Evolutionary conservation across 2,888 invertebrate genomes (phyloP).

Genomic region (Lordiphosa fenestrarum): DNA sequence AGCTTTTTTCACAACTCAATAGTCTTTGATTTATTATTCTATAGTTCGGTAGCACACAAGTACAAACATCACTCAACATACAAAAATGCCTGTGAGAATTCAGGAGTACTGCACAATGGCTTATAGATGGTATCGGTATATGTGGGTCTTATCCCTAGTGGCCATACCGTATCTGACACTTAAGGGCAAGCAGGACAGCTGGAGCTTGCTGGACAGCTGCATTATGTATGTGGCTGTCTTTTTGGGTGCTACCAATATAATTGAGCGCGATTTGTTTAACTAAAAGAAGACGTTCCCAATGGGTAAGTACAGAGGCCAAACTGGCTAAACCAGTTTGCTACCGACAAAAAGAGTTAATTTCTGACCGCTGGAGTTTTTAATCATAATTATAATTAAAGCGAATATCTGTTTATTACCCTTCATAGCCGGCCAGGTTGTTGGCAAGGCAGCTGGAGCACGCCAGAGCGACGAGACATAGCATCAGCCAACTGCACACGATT

Average conservation of each 20-base stretch:
- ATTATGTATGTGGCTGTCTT: slow-evolving; percentile 31
- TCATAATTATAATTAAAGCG: slow-evolving; percentile 29
- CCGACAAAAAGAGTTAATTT: slow-evolving; percentile 22
- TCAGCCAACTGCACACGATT: slow-evolving; percentile 55
- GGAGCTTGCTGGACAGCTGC: slow-evolving; percentile 23
- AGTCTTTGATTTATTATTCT: too few species aligned
- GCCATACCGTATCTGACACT: slow-evolving; percentile 40
- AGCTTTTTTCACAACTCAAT: too few species aligned
- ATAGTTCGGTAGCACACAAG: neutral
- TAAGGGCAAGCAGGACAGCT: slow-evolving; percentile 16
- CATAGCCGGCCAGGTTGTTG: slow-evolving; percentile 73
- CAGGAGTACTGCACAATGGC: slow-evolving; percentile 4
- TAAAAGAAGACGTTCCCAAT: neutral
- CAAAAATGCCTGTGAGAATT: slow-evolving; percentile 5
- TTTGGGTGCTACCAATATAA: slow-evolving; percentile 15
- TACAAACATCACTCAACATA: neutral
- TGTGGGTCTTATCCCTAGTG: slow-evolving; percentile 18
- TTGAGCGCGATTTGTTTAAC: slow-evolving; percentile 3
- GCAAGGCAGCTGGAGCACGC: slow-evolving; percentile 36
- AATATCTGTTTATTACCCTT: slow-evolving; percentile 65
- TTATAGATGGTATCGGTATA: slow-evolving; percentile 8
- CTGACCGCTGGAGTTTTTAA: slow-evolving; percentile 8
- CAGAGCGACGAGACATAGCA: slow-evolving; percentile 46
- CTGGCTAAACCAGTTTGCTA: slow-evolving; percentile 2
- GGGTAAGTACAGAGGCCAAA: slow-evolving; percentile 10